Evolutionary conservation across 2,888 invertebrate genomes (phyloP), one percentile per base, ranked within the genome.

Genomic region (Drosophila kuntzei): DNA sequence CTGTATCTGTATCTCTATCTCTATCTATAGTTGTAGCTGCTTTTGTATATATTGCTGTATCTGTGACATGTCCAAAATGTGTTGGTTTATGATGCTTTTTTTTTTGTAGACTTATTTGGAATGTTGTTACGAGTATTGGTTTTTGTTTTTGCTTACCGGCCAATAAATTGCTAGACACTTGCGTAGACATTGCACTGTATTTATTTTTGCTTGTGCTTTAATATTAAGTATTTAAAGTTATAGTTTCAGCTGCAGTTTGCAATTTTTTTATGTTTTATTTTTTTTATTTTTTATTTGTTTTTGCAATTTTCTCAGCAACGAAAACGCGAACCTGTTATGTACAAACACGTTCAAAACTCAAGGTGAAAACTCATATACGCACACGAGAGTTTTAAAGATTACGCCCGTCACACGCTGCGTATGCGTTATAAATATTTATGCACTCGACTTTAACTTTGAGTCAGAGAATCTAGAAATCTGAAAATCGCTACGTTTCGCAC

Each of bases 141-240:
- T 60, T 44, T 29, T 62, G 59, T 37, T 29, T 32, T 43, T 27
- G 65, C 90, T 90, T 91, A 90, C 90, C 90, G 68, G 87, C 80
- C 76, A 89, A 79, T 83, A 91, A 74, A 79, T 78, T 87, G 73
- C 79, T 79, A 75, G 90, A 87, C 75, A 90, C 84, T 89, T 91
- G 91, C 61, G 90, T 89, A 74, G 86, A 86, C 91, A 90, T 90
- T 64, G 69, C 36, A 36, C 58, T 60, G 51, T 32, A 54, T 27
- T 20, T 20, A 20, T 54, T 41, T n/a, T 18, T 20, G 53, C 9
- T 41, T 20, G 27, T 39, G 53, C 39, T 29, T 41, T 41, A 53
- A 39, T 53, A 53, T 41, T 53, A 53, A 39, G 32, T 46, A 43
- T 47, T 44, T 53, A 55, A 50, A 32, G 29, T 29, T 54, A 49